phyloP scores from a whole-genome alignment of 2,888 invertebrate species.

The Salticus scenicus region DNA sequence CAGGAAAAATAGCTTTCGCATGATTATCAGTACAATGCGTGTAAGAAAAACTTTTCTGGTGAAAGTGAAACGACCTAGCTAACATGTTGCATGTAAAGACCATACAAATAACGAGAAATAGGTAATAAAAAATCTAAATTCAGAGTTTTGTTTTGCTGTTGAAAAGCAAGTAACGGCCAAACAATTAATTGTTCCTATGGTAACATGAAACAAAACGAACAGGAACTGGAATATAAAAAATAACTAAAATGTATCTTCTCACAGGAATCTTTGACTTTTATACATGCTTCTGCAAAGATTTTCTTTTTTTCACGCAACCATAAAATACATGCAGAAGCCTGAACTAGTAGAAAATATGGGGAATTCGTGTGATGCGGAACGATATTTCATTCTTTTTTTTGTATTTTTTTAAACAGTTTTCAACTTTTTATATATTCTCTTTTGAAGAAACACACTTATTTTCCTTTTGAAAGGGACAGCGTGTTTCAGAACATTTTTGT shows the following conservation, averaged over 20 bases:
- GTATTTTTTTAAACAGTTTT: background rate
- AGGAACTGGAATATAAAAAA: background rate
- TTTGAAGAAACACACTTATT: background rate
- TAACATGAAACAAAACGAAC: conserved; percentile 27
- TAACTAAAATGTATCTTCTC: conserved; percentile 4
- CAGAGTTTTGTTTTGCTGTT: conserved; percentile 30
- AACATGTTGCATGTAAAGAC: background rate
- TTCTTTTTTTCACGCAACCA: conserved; percentile 9
- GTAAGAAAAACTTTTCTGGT: too few relatives aligned
- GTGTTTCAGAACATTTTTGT: too few relatives aligned
- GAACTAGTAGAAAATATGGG: background rate
- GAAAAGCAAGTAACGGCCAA: conserved; percentile 14
- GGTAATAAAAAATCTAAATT: conserved; percentile 20
- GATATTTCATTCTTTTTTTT: background rate
- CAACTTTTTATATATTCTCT: background rate
- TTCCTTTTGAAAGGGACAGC: background rate
- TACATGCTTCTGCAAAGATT: background rate
- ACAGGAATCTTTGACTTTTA: background rate
- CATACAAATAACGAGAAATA: background rate
- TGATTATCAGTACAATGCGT: too few relatives aligned
- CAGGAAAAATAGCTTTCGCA: too few relatives aligned
- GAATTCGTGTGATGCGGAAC: background rate
- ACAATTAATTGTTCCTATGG: conserved; percentile 31
- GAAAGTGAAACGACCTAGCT: too few relatives aligned
- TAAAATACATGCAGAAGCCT: background rate